Evolutionary conservation across 2,888 invertebrate genomes (phyloP).

Genomic region (Calameuta filiformis): DNA sequence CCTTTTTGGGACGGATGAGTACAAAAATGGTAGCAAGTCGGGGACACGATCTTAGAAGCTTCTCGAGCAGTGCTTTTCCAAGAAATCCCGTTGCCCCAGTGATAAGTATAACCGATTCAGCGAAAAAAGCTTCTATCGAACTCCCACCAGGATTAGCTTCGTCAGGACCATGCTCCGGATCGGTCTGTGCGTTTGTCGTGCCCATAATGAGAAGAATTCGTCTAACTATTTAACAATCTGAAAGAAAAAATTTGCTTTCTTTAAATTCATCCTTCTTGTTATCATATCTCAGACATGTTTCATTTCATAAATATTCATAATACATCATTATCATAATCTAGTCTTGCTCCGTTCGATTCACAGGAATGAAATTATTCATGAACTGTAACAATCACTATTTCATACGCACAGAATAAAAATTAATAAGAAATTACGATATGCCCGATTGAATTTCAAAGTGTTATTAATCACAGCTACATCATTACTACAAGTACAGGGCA

Average conservation of each 20-base stretch:
- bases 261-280: not conserved
- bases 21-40: slow-evolving; percentile 82
- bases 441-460: not conserved
- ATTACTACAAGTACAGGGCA: no score
- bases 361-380: no score
- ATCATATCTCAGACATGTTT: not conserved
- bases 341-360: no score
- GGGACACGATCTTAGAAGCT: slow-evolving; percentile 87
- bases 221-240: slow-evolving; percentile 28
- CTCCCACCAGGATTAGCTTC: slow-evolving; percentile 39
- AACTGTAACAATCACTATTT: no score
- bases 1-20: slow-evolving; percentile 82
- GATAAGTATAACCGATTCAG: slow-evolving; percentile 69
- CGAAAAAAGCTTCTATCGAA: slow-evolving; percentile 67
- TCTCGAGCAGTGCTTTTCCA: slow-evolving; percentile 93
- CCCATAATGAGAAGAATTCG: slow-evolving; percentile 48
- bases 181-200: slow-evolving; percentile 50
- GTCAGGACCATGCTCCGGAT: slow-evolving; percentile 39
- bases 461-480: not conserved
- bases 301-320: not conserved
- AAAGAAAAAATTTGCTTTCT: not conserved
- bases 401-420: not conserved
- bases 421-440: not conserved
- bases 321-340: not conserved
- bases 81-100: slow-evolving; percentile 88